Conservation (phyloP, 1,140 invertebrate species). For the Uloborus diversus region DNA sequence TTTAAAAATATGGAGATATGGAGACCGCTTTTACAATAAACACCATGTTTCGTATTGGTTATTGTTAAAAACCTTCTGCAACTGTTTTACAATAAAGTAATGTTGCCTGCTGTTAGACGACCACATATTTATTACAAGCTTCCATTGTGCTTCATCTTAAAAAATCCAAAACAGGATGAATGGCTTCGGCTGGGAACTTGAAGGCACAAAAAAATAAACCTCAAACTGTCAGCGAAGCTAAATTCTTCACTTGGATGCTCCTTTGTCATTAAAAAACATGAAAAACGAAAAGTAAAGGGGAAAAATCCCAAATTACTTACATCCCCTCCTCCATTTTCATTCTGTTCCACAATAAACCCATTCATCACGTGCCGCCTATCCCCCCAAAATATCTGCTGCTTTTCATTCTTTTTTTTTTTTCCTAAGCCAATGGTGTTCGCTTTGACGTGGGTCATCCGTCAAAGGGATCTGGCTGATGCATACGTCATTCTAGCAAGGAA, state of each 20-base stretch:
- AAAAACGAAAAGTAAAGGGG: neutral
- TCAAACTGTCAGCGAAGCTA: no score
- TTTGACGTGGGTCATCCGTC: constrained; percentile 32
- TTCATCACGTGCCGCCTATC: constrained; percentile 15
- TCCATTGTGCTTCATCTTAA: no score
- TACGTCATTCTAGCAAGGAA: neutral
- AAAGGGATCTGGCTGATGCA: neutral
- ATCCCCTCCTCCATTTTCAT: constrained; percentile 31
- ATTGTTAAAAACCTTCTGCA: no score
- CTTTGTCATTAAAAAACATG: neutral
- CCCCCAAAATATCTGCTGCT: neutral
- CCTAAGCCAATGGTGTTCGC: neutral
- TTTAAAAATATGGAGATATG: no score
- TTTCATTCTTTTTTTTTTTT: constrained; percentile 20
- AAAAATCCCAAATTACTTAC: constrained; percentile 39
- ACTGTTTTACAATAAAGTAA: no score
- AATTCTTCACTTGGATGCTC: neutral
- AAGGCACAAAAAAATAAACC: no score
- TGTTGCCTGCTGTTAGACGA: no score
- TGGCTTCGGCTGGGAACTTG: no score
- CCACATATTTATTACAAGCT: no score
- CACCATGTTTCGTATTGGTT: no score
- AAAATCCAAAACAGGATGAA: no score
- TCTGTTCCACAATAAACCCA: constrained; percentile 27
- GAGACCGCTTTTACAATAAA: no score